A percentile compares a stretch with the other conserved stretches of the same genome.
Conservation (phyloP, 2,113 vertebrate genomes). For the Montifringilla adamsi region DNA sequence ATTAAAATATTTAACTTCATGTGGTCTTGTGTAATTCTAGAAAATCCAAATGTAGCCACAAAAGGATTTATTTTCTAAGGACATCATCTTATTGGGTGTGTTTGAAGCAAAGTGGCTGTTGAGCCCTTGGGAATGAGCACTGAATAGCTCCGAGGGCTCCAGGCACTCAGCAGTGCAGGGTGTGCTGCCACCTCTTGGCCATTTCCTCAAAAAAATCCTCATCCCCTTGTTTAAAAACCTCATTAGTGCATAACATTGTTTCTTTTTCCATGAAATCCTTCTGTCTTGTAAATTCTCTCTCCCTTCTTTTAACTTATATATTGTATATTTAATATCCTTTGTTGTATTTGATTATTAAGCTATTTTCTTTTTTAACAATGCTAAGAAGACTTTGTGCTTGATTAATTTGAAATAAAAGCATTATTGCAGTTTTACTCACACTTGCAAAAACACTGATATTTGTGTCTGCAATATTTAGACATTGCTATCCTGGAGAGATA, state of each 20-base stretch:
- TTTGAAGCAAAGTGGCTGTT: not conserved
- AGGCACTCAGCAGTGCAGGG: not conserved
- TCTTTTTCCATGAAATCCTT: conserved; percentile 39
- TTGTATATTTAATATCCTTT: not conserved
- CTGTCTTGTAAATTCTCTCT: not conserved
- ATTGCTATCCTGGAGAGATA: not conserved
- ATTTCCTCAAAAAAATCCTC: not conserved
- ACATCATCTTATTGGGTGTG: not conserved
- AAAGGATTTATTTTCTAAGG: not conserved
- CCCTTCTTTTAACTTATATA: not conserved
- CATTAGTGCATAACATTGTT: not conserved
- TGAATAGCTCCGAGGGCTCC: not conserved
- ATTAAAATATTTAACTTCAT: not conserved
- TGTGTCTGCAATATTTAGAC: not conserved
- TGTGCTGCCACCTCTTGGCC: conserved; percentile 73
- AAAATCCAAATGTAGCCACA: not conserved
- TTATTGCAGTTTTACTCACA: not conserved
- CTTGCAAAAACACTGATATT: not conserved
- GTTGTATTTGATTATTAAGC: not conserved
- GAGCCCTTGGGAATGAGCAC: not conserved
- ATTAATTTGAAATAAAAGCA: not conserved
- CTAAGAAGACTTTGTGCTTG: not conserved
- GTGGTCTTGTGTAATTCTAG: not conserved
- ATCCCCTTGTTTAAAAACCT: not conserved
- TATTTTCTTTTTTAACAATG: not conserved